Conservation (phyloP, 2,113 vertebrate genomes). For the Ptyas mucosa region DNA sequence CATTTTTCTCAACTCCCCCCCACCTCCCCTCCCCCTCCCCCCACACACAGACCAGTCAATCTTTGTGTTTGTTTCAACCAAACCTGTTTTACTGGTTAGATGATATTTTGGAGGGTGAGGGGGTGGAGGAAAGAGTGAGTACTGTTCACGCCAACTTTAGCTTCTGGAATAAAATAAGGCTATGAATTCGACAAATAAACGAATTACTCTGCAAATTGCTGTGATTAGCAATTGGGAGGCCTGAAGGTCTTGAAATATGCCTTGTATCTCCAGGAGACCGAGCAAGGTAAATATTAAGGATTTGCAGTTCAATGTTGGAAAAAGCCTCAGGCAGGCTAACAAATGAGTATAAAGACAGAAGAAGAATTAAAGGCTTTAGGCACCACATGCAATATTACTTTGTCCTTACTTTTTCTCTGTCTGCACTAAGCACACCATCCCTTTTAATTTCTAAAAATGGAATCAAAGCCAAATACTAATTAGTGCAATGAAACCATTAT, state of each 20-base stretch:
- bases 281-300: neutral
- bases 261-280: neutral
- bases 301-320: neutral
- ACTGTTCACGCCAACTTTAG: neutral
- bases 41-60: neutral
- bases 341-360: neutral
- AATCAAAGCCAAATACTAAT: neutral
- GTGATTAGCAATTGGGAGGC: neutral
- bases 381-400: neutral
- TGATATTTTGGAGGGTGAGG: neutral
- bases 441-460: neutral
- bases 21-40: too few species aligned
- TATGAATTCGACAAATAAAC: neutral
- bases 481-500: neutral
- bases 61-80: neutral
- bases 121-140: neutral
- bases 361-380: neutral
- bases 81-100: neutral
- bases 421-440: constrained; percentile 25
- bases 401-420: neutral
- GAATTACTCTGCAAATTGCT: neutral
- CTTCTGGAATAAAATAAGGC: neutral
- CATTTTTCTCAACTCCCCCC: neutral
- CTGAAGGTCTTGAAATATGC: neutral
- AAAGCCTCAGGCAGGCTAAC: neutral